Evolutionary conservation across 2,888 invertebrate species (phyloP), one percentile per base, ranked within the genome.

Genomic region (Himalopsyche anomala): DNA sequence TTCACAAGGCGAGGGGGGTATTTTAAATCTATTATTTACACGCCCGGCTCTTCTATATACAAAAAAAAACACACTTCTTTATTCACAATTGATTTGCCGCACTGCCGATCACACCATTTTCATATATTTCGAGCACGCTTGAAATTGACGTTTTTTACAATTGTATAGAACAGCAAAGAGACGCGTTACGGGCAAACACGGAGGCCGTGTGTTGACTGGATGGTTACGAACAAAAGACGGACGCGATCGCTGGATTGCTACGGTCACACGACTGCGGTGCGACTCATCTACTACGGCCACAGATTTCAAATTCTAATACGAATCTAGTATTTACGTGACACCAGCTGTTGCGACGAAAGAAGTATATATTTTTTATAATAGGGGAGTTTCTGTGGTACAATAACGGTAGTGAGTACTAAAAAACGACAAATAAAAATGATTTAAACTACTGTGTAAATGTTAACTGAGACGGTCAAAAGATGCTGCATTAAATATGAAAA

Each of bases 191-290:
- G 89, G 89, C 89, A 87, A 90, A 90, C 91, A 91, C 92, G 92
- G 90, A 91, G 91, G 90, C 90, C 91, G 92, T 91, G 92, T 92
- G 93, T 93, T 93, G 93, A 93, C 92, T 93, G 88, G 92, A 62
- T 62, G 62, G 28, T 62, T 19, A 11, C 92, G 93, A 93, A 93
- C 92, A 92, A 93, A 93, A 93, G 93, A 93, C 93, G 91, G 92
- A 92, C 92, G 93, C 92, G 91, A 92, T 92, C 90, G 91, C 92
- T 91, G 92, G 62, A 62, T n/a, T 8, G 62, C 62, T 62, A 2
- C 62, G 62, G 92, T 93, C 45, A 51, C 51, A 36, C n/a, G 1
- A 93, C 93, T 62, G 62, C 62, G 62, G 62, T 62, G n/a, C 28
- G 19, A 62, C 19, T 62, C 17, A 56, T 56, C n/a, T 28, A 4